Evolutionary conservation across 2,888 invertebrate genomes (phyloP), one percentile per base, ranked within the genome.

Genomic region (Caenorhabditis panamensis): DNA sequence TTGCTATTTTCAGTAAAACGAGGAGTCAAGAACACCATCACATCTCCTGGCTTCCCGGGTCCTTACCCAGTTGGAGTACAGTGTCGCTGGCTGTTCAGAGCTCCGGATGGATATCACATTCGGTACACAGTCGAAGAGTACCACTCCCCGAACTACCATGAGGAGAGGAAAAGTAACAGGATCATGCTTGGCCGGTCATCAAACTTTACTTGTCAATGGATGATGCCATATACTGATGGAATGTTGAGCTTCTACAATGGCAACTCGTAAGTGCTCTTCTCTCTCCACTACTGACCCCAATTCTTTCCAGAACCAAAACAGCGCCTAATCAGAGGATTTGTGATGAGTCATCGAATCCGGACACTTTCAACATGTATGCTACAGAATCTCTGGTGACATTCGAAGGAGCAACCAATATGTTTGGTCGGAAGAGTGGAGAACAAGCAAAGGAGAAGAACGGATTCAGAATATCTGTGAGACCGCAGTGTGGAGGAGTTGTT

Each of bases 401-500:
- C 79, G 72, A 82, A 18, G 89, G 89, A 28, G 88, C 84, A 3
- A 56, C 69, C 11, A 73, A 58, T 18, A 41, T 78, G 11, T 20
- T 68, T 18, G 76, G 68, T 8, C 64, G 73, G 49, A 81, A 82
- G 59, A 79, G 77, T 51, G 85, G 84, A 71, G 62, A 75, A 54
- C 64, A 63, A 31, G 76, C 26, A 2, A 31, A 41, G 3, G 37
- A 72, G 9, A 59, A 75, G 47, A 80, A 87, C 61, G 90, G 90
- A 11, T 86, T 90, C 54, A 61, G 76, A 6, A 31, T 90, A 20
- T 81, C 86, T 44, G 86, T 81, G 0, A 54, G 56, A 36, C 78
- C 85, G 1, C 59, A 53, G 9, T 90, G 90, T 67, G 90, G 90
- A 31, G 89, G 90, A 37, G 79, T 83, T 5, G 75, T 87, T 6